Evolutionary conservation across 2,113 vertebrate species (phyloP).

Genomic region (Malurus cyaneus): DNA sequence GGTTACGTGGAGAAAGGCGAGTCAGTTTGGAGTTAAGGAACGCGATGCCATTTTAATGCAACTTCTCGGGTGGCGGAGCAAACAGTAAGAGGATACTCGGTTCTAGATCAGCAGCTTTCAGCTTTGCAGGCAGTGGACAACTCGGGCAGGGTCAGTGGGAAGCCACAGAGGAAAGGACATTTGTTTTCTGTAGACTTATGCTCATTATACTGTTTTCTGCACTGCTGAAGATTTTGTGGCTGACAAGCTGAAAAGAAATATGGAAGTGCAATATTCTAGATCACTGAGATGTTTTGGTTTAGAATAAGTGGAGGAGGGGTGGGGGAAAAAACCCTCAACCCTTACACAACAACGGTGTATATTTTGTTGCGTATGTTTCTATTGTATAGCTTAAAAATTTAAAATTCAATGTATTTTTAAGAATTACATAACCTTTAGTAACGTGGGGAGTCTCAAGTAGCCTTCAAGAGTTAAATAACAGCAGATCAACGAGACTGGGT

Average conservation of each 20-base stretch:
- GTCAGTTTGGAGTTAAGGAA: not conserved
- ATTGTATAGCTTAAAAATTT: not conserved
- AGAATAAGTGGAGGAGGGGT: not conserved
- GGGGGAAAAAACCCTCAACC: rapidly evolving
- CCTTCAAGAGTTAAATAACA: conserved; percentile 47
- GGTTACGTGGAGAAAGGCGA: not conserved
- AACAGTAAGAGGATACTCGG: conserved; percentile 42
- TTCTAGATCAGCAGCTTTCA: conserved; percentile 21
- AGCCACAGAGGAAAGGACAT: not conserved
- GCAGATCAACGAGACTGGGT: not conserved
- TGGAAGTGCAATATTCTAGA: not conserved
- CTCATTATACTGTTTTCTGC: not conserved
- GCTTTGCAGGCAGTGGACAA: not conserved
- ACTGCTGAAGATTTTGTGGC: not conserved
- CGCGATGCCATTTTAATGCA: conserved; percentile 4
- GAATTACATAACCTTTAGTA: not conserved
- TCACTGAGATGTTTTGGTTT: not conserved
- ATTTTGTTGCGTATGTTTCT: not conserved
- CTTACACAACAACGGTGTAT: too few species aligned
- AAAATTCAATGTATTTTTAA: not conserved
- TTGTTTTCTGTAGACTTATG: not conserved
- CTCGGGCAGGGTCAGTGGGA: not conserved
- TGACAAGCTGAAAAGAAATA: not conserved
- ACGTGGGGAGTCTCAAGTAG: not conserved
- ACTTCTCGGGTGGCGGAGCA: conserved; percentile 20